Base-by-base conservation (phyloP, 2,888 invertebrate genomes). In the Drosophila heteroneura region DNA sequence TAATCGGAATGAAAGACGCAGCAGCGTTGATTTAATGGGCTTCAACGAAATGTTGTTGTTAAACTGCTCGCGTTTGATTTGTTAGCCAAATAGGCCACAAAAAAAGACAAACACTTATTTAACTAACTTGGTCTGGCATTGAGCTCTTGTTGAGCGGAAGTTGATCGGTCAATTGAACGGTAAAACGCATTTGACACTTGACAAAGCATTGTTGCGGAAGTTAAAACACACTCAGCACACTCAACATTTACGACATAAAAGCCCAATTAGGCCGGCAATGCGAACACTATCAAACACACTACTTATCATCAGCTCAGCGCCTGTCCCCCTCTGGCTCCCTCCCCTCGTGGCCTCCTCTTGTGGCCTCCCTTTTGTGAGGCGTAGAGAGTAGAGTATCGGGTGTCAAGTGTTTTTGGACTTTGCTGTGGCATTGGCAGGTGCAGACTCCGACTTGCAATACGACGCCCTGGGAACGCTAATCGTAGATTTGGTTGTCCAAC, bases 51-150 rank as follows among this genome's bases (percentile, higher is more conserved):
- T 84, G 73, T 47, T 47, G 47, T 47, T 47, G 63, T 86, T 89
- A 84, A 89, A 67, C 82, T 64, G 86, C 56, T 75, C 80, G 85
- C 80, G 61, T 87, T 85, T 44, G 74, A 87, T 87, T 85, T 80
- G 80, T 70, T 61, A 60, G 70, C 65, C 74, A 71, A 65, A 73
- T 79, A 81, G 81, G 64, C 74, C 75, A 47, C 47, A 26, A 9
- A 47, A 7, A 5, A 16, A 26, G 22, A 47, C 7, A 75, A 56
- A 80, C 60, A 26, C 47, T 16, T 16, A 26, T 9, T 47, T 26
- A 47, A 14, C 56, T 19, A 10, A 62, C 54, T 16, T 32, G 41
- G 58, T 28, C 44, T 80, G 83, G 69, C 83, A 83, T 85, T 83
- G 85, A 76, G 70, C 58, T 53, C 28, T 60, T 66, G 57, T 52